Base-by-base conservation (phyloP, 23 tunicate genomes). In the Styela clava region DNA sequence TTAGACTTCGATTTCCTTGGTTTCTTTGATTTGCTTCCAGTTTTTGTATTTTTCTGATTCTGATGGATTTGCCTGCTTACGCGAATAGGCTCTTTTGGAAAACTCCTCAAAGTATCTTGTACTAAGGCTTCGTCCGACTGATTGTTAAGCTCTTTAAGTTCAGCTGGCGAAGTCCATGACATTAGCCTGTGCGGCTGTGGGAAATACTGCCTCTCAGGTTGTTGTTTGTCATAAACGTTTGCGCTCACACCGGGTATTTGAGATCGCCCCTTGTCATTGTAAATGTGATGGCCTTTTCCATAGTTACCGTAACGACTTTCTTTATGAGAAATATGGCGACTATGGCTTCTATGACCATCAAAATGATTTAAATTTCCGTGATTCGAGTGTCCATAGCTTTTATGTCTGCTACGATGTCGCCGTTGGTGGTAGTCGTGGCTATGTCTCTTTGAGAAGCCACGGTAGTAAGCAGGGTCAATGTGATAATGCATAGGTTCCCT, bases 171-270 rank as follows among this genome's bases (percentile, higher is more conserved):
- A 20, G 65, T 22, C 81, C 81, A 76, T 5, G 81, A 76, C 64
- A 76, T 44, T 24, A 76, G 81, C 65, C 81, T 76, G 65, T 76
- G 81, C 0, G 81, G 81, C n/a, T 76, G 81, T 16, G 81, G 81
- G 0, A 76, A 76, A 44, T 76, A 76, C 24, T 76, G 81, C n/a
- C 33, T 24, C 63, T 35, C 62, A 26, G 35, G 5, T 3, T 3
- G 34, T 44, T 44, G 56, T 44, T 44, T 44, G 56, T 7, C 56
- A 12, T 44, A 44, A 44, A 44, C 56, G 0, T 67, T 27, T 22
- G 16, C 71, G 24, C 31, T 67, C 16, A 25, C 31, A 24, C 23
- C 22, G 16, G 71, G 71, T 18, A 29, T 27, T 16, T 29, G 30
- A 0, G 30, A 29, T 0, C 71, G 71, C 24, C 71, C 16, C 31